Base-by-base conservation (phyloP, 2,113 vertebrate genomes). In the Ploceus nigricollis region DNA sequence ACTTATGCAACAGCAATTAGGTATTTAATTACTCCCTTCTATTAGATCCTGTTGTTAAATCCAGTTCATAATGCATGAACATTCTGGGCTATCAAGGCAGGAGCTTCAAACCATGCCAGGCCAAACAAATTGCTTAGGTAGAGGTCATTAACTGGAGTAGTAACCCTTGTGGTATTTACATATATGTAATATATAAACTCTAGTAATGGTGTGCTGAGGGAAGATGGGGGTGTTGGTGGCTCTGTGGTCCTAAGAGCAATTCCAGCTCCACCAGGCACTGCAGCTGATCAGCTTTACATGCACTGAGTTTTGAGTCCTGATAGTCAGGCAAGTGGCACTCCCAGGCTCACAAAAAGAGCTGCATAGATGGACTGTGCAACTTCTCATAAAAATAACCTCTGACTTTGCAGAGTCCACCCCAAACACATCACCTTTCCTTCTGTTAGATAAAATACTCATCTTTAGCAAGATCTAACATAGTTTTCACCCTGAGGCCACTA, bases 401-500 rank as follows among this genome's bases (percentile, higher is more conserved):
- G 31, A 16, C 15, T 70, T 69, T 2, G 2, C 42, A 61, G 4
- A 87, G 3, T 13, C 14, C 7, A 22, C 5, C 7, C 2, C 1
- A 70, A 94, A 30, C 5, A 30, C 11, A 65, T 40, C 24, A 27
- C 37, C 6, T 61, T 87, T 78, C 27, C 28, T 82, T 85, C 71
- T 76, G 8, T 7, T 6, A 66, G 50, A 61, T 25, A 39, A 64
- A 86, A 68, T 57, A 50, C 15, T 58, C 31, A 31, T 7, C 31
- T 60, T 64, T 13, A 39, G 40, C 31, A 70, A 53, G 21, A 10
- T 69, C 20, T 61, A 70, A 27, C 9, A 47, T 0, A 25, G 28
- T 23, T 93, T 79, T 77, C 53, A 40, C 30, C 28, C 47, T 54
- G 25, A 66, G 28, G 13, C 45, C 45, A 50, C 24, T 60, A 42